phyloP scores from a whole-genome alignment of 1,140 invertebrate genomes.

The Trichonephila clavata region DNA sequence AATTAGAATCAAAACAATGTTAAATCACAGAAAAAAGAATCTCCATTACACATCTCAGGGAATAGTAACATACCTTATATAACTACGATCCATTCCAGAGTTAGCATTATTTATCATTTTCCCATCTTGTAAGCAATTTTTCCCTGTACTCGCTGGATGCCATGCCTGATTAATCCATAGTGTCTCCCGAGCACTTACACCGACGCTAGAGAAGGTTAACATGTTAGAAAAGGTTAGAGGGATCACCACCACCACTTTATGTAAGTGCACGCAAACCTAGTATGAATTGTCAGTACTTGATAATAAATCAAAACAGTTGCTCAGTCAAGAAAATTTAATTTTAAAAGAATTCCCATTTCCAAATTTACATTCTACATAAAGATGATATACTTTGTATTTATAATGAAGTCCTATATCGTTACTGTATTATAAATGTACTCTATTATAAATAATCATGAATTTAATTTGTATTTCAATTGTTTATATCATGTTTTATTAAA shows the following conservation, averaged over 20 bases:
- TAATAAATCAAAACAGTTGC: too few relatives aligned
- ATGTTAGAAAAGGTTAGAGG: constrained; percentile 56
- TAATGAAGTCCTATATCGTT: too few relatives aligned
- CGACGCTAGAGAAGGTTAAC: constrained; percentile 71
- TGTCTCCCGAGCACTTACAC: constrained; percentile 85
- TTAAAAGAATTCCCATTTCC: too few relatives aligned
- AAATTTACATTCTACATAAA: too few relatives aligned
- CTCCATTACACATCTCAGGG: background rate
- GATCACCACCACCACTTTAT: constrained; percentile 50
- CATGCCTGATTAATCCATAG: constrained; percentile 89
- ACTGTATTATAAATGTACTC: too few relatives aligned
- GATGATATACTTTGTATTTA: too few relatives aligned
- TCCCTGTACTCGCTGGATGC: constrained; percentile 84
- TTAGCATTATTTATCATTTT: constrained; percentile 84
- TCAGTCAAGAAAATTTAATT: too few relatives aligned
- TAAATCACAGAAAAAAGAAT: background rate
- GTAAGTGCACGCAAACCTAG: constrained; percentile 17
- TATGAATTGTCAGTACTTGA: too few relatives aligned
- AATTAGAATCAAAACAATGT: background rate
- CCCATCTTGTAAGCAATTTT: constrained; percentile 84
- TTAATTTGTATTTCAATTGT: too few relatives aligned
- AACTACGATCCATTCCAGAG: constrained; percentile 79
- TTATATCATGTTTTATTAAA: too few relatives aligned
- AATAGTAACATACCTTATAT: constrained; percentile 75
- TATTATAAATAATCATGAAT: too few relatives aligned